Conservation (phyloP, 1,140 invertebrate genomes). For the Harlomillsia oculata region DNA sequence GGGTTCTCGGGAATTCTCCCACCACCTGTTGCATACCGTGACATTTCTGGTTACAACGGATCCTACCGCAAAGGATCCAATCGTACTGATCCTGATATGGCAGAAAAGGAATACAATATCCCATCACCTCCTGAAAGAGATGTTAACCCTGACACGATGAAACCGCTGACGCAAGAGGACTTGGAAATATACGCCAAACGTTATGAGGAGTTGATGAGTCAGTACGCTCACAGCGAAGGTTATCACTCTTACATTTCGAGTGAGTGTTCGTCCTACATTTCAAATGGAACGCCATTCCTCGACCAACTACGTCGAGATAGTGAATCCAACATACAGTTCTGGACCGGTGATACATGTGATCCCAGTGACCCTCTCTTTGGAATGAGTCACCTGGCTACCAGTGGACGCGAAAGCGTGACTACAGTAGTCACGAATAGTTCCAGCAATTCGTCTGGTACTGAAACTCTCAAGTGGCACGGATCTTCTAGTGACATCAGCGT, state of each 20-base stretch:
- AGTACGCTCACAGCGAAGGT: slow-evolving; percentile 68
- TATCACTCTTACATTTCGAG: slow-evolving; percentile 73
- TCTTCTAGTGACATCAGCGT: slow-evolving; percentile 62
- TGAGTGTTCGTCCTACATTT: slow-evolving; percentile 58
- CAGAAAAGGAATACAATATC: slow-evolving; percentile 59
- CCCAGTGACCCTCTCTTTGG: slow-evolving; percentile 24
- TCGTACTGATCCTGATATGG: slow-evolving; percentile 51
- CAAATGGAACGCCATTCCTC: slow-evolving; percentile 59
- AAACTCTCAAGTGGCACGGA: slow-evolving; percentile 72
- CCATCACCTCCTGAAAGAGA: slow-evolving; percentile 66
- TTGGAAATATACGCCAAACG: slow-evolving; percentile 59
- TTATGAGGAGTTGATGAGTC: slow-evolving; percentile 49
- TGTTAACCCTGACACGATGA: slow-evolving; percentile 41
- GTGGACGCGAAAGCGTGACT: slow-evolving; percentile 58
- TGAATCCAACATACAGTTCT: slow-evolving; percentile 32
- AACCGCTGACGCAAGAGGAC: slow-evolving; percentile 54
- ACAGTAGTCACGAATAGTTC: slow-evolving; percentile 44
- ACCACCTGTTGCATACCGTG: slow-evolving; percentile 29
- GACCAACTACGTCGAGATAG: slow-evolving; percentile 49
- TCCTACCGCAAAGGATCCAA: slow-evolving; percentile 19
- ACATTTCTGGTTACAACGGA: slow-evolving; percentile 23
- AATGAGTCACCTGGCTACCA: slow-evolving; percentile 12
- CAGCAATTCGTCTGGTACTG: slow-evolving; percentile 55
- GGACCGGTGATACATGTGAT: slow-evolving; percentile 20
- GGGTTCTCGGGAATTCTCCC: slow-evolving; percentile 19